These are phyloP conservation scores for Alcis repandata DNA, from an alignment of 2,888 invertebrate genomes.

Conservation along the genomic window DNA sequence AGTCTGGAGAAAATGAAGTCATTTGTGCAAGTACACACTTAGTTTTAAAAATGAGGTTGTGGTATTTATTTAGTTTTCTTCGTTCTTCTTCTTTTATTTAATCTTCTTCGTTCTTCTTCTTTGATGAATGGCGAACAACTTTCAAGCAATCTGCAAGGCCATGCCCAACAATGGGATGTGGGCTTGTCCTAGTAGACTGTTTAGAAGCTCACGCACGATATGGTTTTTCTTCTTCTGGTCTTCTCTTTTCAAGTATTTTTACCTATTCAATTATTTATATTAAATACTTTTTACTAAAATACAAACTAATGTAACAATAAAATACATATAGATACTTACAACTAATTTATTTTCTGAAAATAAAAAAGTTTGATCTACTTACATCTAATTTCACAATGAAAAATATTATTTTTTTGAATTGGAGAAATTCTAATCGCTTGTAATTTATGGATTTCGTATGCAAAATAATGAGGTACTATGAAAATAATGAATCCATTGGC, in stretches of 20 bases:
- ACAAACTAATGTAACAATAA: no score
- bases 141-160: slow-evolving; percentile 62
- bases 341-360: neutral
- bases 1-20: no score
- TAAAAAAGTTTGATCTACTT: no score
- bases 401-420: neutral
- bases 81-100: neutral
- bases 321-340: no score
- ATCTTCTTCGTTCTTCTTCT: neutral
- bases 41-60: no score
- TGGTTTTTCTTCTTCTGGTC: slow-evolving; percentile 1
- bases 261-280: neutral
- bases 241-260: slow-evolving; percentile 3
- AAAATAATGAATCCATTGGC: slow-evolving; percentile 1
- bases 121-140: slow-evolving; percentile 41
- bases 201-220: slow-evolving; percentile 49
- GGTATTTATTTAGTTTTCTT: no score
- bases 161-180: slow-evolving; percentile 52
- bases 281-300: neutral
- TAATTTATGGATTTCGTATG: slow-evolving; percentile 8
- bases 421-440: neutral
- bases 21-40: no score
- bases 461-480: neutral
- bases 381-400: no score
- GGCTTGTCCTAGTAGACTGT: slow-evolving; percentile 85